Base-by-base conservation (phyloP, 2,888 invertebrate species). In the Mallateleia sp. region DNA sequence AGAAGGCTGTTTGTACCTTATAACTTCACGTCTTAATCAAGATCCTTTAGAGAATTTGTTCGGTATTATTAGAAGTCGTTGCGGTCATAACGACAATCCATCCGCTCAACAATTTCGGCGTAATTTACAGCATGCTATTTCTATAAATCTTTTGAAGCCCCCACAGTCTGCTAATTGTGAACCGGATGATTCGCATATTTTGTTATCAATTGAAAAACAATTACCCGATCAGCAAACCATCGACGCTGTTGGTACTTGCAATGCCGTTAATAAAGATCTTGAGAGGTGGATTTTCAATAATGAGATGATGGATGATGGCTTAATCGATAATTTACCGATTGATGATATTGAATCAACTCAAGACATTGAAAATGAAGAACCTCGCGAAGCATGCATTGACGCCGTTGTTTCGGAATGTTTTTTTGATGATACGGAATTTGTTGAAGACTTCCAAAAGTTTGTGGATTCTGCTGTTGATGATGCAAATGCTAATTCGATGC, bases 31-130 rank as follows among this genome's bases (percentile, higher is more conserved):
- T 5, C 50, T 89, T 11, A 79, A 88, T 81, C 88, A 90, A 58
- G 87, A 90, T 74, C 81, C 84, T 6, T 64, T 88, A 1, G 83
- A 89, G 71, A 88, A 87, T 79, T 81, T 87, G 56, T 89, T 89
- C 54, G 78, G 85, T 1, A 82, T 84, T 56, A 66, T 87, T 7
- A 66, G 85, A 50, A 50, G 54, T 47, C 80, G 87, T 34, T 74
- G 54, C 0, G 85, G 83, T 6, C 56, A 83, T 34, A 81, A 81
- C 56, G 38, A 71, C 28, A 89, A 87, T 84, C 88, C 88, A 14
- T 72, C 86, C 5, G 85, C 87, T 5, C 82, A 78, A 67, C 71
- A 79, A 32, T 80, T 90, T 32, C 56, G 88, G 15, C 62, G 72
- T 8, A 90, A 90, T 71, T 84, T 88, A 5, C 88, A 89, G 32